Base-by-base conservation (phyloP, 2,888 invertebrate genomes). In the Cheilosia soror region DNA sequence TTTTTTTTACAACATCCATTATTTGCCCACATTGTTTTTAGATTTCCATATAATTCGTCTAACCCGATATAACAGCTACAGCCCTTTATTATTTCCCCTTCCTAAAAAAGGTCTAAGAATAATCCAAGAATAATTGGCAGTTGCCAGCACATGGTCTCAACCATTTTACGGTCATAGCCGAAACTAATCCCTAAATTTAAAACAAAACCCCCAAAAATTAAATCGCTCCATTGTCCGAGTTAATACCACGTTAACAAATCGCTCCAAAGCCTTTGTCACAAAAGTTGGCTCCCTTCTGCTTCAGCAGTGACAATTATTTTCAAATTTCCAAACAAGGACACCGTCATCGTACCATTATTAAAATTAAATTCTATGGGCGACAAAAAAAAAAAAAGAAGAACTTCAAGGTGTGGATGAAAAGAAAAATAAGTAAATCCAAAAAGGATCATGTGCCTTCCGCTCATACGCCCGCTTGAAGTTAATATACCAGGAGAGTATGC, bases 221-320 rank as follows among this genome's bases (percentile, higher is more conserved):
- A 78, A 62, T 78, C 68, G 33, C 51, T 55, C 76, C 66, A 68
- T 73, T 72, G 71, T 77, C 82, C 40, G n/a, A 77, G 77, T 66
- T 60, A 77, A 77, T 76, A 62, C 80, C 47, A 65, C 49, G 62
- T 65, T 72, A 72, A 83, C 82, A 83, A 83, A 73, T 83, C 72
- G 72, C 68, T 31, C 47, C 60, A 49, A 78, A 78, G 78, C 49
- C 78, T 37, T 11, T 78, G 58, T 78, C 72, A 63, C 55, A 63
- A 57, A 72, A 60, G 27, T 62, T 49, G 9, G n/a, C 49, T 33
- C 13, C 31, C 49, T 53, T 25, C 58, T 58, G 40, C 60, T 37
- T 42, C 20, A 44, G 31, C 51, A 51, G 49, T 73, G 66, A 72
- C 49, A 78, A 78, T 78, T 83, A 83, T 78, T 78, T 83, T 78